Percentiles rank a stretch among this genome's conserved stretches.
phyloP scores from a whole-genome alignment of 1,140 invertebrate genomes.

The Drosophila pachea region DNA sequence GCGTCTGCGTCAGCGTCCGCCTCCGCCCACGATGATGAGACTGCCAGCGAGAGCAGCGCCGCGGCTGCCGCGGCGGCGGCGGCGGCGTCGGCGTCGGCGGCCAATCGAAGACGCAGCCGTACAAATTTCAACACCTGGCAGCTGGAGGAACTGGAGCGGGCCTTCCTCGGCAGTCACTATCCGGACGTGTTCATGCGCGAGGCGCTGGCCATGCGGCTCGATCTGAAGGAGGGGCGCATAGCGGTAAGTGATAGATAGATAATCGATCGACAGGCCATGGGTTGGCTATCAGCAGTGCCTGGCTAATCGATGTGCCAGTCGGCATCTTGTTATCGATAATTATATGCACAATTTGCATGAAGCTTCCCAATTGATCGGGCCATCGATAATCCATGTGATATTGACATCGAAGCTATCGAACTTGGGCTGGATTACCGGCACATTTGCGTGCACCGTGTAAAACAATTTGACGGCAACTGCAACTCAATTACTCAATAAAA shows the following conservation, averaged over 20 bases:
- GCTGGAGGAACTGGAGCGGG: constrained; percentile 97
- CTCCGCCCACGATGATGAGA: constrained; percentile 37
- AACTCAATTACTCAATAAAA: constrained; percentile 77
- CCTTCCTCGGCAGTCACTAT: constrained; percentile 97
- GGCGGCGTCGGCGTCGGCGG: neutral
- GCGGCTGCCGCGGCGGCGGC: constrained; percentile 22
- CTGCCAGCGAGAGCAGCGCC: constrained; percentile 40
- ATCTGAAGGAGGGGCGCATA: constrained; percentile 97
- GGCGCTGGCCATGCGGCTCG: constrained; percentile 94
- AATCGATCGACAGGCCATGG: neutral
- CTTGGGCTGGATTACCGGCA: constrained; percentile 21
- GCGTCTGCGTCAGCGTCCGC: constrained; percentile 16
- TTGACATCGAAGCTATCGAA: constrained; percentile 9
- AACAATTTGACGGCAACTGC: constrained; percentile 73
- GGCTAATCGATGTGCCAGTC: too few relatives aligned
- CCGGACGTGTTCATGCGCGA: constrained; percentile 99
- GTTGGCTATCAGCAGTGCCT: too few relatives aligned
- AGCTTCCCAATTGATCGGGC: too few relatives aligned
- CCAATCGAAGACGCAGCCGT: constrained; percentile 90
- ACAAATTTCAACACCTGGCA: constrained; percentile 99
- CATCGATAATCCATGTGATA: constrained; percentile 9
- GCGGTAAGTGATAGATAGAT: constrained; percentile 87
- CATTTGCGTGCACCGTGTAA: constrained; percentile 64
- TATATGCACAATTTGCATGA: too few relatives aligned
- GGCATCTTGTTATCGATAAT: too few relatives aligned